These are phyloP conservation scores for Mythimna vitellina DNA, from an alignment of 2,888 invertebrate species.

Conservation along the genomic window DNA sequence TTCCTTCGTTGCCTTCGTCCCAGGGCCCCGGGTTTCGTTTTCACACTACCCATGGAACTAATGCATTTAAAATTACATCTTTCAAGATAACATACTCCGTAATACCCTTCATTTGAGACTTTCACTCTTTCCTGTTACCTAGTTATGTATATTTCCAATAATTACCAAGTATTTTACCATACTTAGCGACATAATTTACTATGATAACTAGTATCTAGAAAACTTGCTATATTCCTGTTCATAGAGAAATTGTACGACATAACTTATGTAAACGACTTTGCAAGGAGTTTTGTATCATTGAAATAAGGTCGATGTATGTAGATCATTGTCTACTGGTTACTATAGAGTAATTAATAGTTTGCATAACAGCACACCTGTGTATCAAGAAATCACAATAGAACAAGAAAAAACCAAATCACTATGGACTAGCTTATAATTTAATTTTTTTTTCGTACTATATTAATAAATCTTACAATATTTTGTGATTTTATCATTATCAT, in stretches of 20 bases:
- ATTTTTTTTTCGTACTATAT: too few relatives aligned
- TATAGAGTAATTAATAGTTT: constrained; percentile 14
- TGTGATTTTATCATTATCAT: too few relatives aligned
- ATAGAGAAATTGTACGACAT: constrained; percentile 23
- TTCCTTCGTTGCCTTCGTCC: too few relatives aligned
- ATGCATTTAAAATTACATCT: constrained; percentile 9
- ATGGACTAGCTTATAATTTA: too few relatives aligned
- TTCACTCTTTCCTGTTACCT: constrained; percentile 24
- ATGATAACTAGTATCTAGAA: constrained; percentile 7
- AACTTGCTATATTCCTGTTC: constrained; percentile 6
- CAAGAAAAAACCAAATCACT: too few relatives aligned
- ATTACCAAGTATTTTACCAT: constrained; percentile 27
- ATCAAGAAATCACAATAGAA: neutral
- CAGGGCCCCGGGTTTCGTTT: too few relatives aligned
- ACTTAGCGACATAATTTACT: constrained; percentile 24
- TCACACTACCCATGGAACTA: too few relatives aligned
- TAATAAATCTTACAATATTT: too few relatives aligned
- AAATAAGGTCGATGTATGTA: constrained; percentile 35
- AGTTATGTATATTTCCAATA: constrained; percentile 1
- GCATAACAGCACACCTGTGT: neutral
- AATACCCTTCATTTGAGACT: constrained; percentile 36
- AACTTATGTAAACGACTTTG: constrained; percentile 16
- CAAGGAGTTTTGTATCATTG: constrained; percentile 3
- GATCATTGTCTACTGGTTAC: constrained; percentile 30
- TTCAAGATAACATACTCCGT: constrained; percentile 10